A percentile compares a stretch with the other conserved stretches of the same genome.
phyloP scores from a whole-genome alignment of 2,113 vertebrate genomes.

The Murina feae region DNA sequence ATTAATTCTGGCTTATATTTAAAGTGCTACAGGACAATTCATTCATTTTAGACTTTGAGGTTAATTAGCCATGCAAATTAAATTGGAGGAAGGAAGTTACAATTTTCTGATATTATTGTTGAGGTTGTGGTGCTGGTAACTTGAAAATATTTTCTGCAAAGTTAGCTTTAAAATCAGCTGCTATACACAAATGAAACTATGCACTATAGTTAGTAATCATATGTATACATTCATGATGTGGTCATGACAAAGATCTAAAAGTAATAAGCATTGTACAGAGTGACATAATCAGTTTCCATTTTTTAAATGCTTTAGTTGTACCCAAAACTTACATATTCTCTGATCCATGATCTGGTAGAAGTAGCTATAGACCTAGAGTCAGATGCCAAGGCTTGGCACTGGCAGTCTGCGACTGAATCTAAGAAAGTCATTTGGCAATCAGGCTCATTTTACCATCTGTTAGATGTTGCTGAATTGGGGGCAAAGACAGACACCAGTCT shows the following conservation, averaged over 20 bases:
- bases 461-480: not conserved
- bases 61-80: conserved; percentile 37
- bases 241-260: not conserved
- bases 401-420: not conserved
- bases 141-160: conserved; percentile 14
- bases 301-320: not conserved
- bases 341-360: not conserved
- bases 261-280: not conserved
- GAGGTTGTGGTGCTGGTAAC: not conserved
- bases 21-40: not conserved
- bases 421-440: conserved; percentile 5
- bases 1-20: not conserved
- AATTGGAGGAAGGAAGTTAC: not conserved
- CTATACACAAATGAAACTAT: not conserved
- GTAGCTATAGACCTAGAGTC: conserved; percentile 17
- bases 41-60: not conserved
- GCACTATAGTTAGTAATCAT: not conserved
- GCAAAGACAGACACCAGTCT: not conserved
- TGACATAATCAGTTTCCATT: not conserved
- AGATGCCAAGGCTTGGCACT: not conserved
- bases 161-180: not conserved
- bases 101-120: not conserved
- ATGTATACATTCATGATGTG: not conserved
- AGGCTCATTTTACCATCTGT: conserved; percentile 37
- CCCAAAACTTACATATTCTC: not conserved